Evolutionary conservation across 2,113 vertebrate genomes (phyloP), one percentile per base, ranked within the genome.

Genomic region (Cichladusa arquata): DNA sequence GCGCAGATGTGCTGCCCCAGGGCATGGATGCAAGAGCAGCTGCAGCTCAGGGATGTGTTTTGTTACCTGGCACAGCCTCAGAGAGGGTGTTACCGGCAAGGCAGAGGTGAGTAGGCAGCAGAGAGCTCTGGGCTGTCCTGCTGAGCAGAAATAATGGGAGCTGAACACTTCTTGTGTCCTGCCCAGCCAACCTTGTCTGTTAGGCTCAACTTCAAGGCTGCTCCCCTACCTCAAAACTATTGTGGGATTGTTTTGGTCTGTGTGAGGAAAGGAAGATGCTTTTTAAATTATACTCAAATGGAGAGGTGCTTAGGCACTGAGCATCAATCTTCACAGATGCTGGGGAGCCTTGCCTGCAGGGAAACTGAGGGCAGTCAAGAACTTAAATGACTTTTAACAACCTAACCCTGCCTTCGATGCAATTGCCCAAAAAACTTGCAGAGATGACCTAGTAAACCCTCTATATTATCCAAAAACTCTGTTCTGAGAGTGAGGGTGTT

Each of bases 191-290:
- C 9, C 12, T 31, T 47, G 36, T 2, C 0, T 17, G 18, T n/a
- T 44, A 40, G 16, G 12, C 6, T 58, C 9, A 44, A 5, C 11
- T 58, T 74, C 38, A 36, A 40, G 57, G 12, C 34, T 84, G 8
- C 14, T 62, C 3, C 7, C 6, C 26, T 51, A 7, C 28, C 25
- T 71, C 28, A 64, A 44, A 84, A 23, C 2, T 25, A 0, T 60
- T 1, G 0, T 1, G 14, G 14, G 26, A 23, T 29, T 54, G 14
- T 73, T 76, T 61, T 36, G 0, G 26, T 84, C 8, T 48, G 4
- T 33, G 4, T 60, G 34, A 81, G 16, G 11, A 13, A 22, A 45
- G 31, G 19, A 61, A 44, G 42, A 23, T 14, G 50, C 1, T 18
- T 80, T 5, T 80, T 34, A 47, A 72, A 66, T 11, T 5, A 4